Percentiles rank a stretch among this genome's conserved stretches.
These are phyloP conservation scores for Dendrocincla tyrannina DNA, from an alignment of 2,797 vertebrate species.

Conservation along the genomic window DNA sequence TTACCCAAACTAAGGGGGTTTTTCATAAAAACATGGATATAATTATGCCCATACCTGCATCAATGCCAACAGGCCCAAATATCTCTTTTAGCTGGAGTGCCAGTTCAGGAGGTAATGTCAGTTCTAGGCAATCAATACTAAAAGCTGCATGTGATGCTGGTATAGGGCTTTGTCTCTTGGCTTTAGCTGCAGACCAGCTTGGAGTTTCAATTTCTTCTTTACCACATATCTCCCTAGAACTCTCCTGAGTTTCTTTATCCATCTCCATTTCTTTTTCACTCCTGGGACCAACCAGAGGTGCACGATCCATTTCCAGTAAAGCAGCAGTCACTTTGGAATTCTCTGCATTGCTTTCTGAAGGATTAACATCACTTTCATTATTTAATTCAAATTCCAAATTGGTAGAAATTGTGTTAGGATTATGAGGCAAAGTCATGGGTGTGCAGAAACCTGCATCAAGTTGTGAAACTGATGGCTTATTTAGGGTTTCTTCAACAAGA, in stretches of 20 bases:
- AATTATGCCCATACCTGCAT: constrained; percentile 85
- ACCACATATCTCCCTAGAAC: background rate
- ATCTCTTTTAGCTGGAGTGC: constrained; percentile 93
- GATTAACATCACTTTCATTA: background rate
- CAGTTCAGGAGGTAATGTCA: constrained; percentile 91
- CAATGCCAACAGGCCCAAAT: constrained; percentile 95
- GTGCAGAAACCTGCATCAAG: background rate
- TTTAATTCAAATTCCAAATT: constrained; percentile 27
- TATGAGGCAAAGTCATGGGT: background rate
- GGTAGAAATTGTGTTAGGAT: background rate
- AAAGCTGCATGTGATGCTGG: constrained; percentile 67
- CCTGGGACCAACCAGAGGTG: background rate
- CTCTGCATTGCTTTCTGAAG: constrained; percentile 36
- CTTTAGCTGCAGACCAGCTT: background rate
- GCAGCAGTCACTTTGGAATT: background rate
- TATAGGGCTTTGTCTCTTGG: constrained; percentile 3
- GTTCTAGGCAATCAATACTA: constrained; percentile 88
- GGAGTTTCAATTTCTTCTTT: constrained; percentile 19
- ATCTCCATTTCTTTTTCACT: constrained; percentile 57
- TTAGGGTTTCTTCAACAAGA: background rate
- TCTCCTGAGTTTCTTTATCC: constrained; percentile 24
- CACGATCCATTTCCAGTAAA: background rate
- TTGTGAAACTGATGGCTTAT: background rate
- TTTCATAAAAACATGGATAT: background rate
- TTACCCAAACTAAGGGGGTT: background rate